phyloP scores from a whole-genome alignment of 2,888 invertebrate genomes.

The Drosophila suboccidentalis region DNA sequence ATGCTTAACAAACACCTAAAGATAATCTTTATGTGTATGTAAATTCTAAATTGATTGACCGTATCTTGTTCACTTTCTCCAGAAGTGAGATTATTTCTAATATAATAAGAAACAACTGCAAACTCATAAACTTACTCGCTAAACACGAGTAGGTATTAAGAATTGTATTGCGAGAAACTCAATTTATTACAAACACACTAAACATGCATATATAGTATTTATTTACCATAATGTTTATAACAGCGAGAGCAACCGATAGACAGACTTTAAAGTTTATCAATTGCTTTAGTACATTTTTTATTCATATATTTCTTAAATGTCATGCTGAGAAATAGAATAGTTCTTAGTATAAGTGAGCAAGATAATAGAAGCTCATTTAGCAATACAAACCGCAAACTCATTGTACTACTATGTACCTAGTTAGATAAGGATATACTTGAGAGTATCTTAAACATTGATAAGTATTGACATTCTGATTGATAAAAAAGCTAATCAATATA shows the following conservation, averaged over 20 bases:
- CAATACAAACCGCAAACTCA: not conserved
- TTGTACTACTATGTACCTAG: not conserved
- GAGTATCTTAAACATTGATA: not conserved
- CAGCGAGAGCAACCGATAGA: not conserved
- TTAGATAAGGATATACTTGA: not conserved
- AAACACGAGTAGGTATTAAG: not conserved
- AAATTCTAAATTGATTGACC: not conserved
- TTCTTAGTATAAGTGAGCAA: not conserved
- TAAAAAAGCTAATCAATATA: not conserved
- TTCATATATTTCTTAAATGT: conserved; percentile 1
- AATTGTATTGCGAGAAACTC: not conserved
- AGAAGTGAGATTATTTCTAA: too few species aligned
- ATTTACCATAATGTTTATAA: too few species aligned
- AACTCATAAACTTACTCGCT: not conserved
- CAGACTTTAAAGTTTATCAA: not conserved
- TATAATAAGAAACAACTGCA: not conserved
- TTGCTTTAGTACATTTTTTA: not conserved
- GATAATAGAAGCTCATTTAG: conserved; percentile 3
- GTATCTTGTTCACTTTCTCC: too few species aligned
- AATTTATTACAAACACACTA: too few species aligned
- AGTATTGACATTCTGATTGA: not conserved
- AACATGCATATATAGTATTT: not conserved
- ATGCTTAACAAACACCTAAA: not conserved
- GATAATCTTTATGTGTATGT: not conserved
- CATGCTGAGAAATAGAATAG: not conserved